Evolutionary conservation across 2,113 vertebrate species (phyloP), one percentile per base, ranked within the genome.

Genomic region (Albula glossodonta): DNA sequence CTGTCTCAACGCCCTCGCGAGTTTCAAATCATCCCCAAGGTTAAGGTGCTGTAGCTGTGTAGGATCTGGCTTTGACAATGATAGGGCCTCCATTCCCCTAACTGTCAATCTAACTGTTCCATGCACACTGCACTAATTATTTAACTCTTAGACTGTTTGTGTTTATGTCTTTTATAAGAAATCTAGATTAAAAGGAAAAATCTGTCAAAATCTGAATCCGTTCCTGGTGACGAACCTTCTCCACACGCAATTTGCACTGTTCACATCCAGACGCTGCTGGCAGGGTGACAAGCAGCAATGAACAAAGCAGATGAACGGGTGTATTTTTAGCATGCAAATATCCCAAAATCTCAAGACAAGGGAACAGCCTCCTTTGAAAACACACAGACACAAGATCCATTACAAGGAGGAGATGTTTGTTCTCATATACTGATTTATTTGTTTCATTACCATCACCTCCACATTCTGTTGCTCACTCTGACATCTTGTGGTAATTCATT

Each of bases 31-130:
- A 95, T 93, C 94, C 94, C 96, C 97, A 97, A 97, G 95, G 94
- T 94, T 94, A 92, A 96, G 93, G 96, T 96, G 94, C 95, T 97
- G 94, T 96, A 97, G 96, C 95, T 97, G 95, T 97, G 96, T 96
- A 97, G 94, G 94, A 92, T 90, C 91, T 86, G 91, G 91, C 90
- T 93, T 93, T 95, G 96, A 96, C 94, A 95, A 96, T 96, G 90
- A 90, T 95, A 95, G 94, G 93, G 96, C 94, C 90, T 88, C 91
- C 93, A 90, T 92, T 90, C 86, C 88, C 90, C 88, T 90, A 79
- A 87, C 91, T 92, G 88, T 90, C 89, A 88, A 4, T 10, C 90
- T 92, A 94, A 95, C 93, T 95, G 93, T 96, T 96, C 94, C 93
- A 93, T 95, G 93, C 92, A 95, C 95, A 92, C 88, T 90, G 92